phyloP scores from a whole-genome alignment of 2,113 vertebrate species.

The Neomonachus schauinslandi region DNA sequence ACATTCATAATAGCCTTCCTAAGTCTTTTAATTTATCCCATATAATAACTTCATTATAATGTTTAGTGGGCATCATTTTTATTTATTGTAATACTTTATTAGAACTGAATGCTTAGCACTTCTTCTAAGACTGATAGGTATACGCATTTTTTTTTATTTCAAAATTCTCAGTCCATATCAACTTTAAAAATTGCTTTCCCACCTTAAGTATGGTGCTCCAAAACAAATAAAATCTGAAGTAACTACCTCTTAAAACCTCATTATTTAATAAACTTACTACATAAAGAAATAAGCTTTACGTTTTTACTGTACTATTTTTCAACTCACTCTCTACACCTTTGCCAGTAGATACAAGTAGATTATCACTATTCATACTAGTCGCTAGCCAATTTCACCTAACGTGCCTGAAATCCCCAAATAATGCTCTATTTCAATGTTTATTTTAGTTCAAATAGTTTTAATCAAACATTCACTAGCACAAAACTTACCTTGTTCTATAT shows the following conservation, averaged over 20 bases:
- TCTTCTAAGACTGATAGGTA: neutral
- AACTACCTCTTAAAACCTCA: neutral
- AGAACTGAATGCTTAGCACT: neutral
- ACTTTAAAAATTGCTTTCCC: constrained; percentile 13
- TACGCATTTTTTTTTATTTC: neutral
- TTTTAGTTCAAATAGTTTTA: constrained; percentile 17
- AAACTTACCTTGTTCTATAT: neutral
- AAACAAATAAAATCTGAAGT: constrained; percentile 19
- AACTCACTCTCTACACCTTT: neutral
- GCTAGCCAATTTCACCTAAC: neutral
- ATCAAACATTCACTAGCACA: neutral
- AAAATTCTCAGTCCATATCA: neutral
- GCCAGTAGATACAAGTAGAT: neutral
- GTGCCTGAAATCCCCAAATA: neutral
- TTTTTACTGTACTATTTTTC: constrained; percentile 6
- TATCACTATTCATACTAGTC: neutral
- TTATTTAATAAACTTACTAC: neutral
- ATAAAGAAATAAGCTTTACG: neutral
- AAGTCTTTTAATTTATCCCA: neutral
- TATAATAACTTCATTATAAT: neutral
- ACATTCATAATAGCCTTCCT: neutral
- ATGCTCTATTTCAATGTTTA: neutral
- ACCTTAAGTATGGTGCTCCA: neutral
- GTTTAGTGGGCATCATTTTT: neutral
- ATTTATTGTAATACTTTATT: neutral